phyloP scores from a whole-genome alignment of 1,140 invertebrate genomes.

The Lamellibrachia luymesi region DNA sequence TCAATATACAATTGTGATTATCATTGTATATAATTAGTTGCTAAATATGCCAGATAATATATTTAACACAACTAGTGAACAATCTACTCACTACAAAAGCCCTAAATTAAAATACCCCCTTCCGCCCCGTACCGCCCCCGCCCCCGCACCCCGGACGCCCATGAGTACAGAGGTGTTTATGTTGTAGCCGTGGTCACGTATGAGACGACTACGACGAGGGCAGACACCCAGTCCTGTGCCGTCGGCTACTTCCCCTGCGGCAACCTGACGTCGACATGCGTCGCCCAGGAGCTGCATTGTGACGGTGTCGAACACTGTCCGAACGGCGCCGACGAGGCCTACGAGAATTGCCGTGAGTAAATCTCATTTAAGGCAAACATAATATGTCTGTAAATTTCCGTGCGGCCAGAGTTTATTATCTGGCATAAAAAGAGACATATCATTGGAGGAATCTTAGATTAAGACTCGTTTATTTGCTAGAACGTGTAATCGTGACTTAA shows the following conservation, averaged over 20 bases:
- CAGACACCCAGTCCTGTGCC: neutral
- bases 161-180: neutral
- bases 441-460: neutral
- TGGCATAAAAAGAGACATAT: neutral
- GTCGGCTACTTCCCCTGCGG: neutral
- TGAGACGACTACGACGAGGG: neutral
- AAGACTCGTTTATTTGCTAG: neutral
- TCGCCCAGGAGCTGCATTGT: neutral
- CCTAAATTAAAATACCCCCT: too few relatives aligned
- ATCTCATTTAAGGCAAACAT: neutral
- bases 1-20: too few relatives aligned
- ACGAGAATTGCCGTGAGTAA: constrained; percentile 4
- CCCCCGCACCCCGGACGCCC: too few relatives aligned
- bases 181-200: neutral
- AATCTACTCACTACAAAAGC: too few relatives aligned
- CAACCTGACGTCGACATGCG: neutral
- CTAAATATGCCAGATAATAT: too few relatives aligned
- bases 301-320: constrained; percentile 13
- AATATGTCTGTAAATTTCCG: too few relatives aligned
- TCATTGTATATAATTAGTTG: too few relatives aligned
- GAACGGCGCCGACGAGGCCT: constrained; percentile 9
- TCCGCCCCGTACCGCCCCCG: too few relatives aligned
- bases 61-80: too few relatives aligned
- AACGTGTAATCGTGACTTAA: neutral
- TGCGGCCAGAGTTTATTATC: neutral